Percentiles rank a stretch among this genome's conserved stretches.
phyloP scores from a whole-genome alignment of 2,113 vertebrate genomes.

The Pardalotus punctatus region DNA sequence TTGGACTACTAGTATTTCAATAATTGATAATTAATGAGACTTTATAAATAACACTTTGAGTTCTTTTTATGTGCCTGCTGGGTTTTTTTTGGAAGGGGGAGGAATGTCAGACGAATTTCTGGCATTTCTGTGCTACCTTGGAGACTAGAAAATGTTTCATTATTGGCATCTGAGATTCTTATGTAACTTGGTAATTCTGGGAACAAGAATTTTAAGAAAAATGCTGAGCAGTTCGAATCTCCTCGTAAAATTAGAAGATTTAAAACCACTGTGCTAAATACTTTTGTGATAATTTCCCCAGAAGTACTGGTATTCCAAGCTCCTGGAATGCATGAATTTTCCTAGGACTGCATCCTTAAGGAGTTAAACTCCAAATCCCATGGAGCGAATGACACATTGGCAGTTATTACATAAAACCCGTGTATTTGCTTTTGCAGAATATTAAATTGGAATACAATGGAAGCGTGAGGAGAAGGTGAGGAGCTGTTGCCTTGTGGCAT shows the following conservation, averaged over 20 bases:
- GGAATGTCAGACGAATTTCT: constrained; percentile 27
- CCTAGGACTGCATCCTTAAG: background rate
- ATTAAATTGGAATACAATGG: background rate
- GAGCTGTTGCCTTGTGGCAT: background rate
- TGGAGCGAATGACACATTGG: background rate
- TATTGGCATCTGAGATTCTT: constrained; percentile 33
- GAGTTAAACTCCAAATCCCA: background rate
- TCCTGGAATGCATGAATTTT: background rate
- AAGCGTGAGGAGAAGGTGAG: background rate
- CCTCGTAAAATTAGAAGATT: background rate
- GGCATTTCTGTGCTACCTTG: constrained; percentile 51
- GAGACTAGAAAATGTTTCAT: constrained; percentile 46
- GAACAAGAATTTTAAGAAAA: constrained; percentile 30
- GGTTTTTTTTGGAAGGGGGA: background rate
- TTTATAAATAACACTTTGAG: background rate
- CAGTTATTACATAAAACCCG: background rate
- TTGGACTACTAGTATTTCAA: background rate
- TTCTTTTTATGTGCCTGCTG: background rate
- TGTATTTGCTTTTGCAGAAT: background rate
- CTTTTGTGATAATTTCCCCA: background rate
- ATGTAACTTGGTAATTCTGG: constrained; percentile 43
- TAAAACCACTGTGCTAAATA: background rate
- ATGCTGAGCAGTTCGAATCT: background rate
- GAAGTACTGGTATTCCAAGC: background rate
- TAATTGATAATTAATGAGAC: background rate